These are phyloP conservation scores for Lacanobia wlatinum DNA, from an alignment of 2,888 invertebrate genomes.

Conservation along the genomic window DNA sequence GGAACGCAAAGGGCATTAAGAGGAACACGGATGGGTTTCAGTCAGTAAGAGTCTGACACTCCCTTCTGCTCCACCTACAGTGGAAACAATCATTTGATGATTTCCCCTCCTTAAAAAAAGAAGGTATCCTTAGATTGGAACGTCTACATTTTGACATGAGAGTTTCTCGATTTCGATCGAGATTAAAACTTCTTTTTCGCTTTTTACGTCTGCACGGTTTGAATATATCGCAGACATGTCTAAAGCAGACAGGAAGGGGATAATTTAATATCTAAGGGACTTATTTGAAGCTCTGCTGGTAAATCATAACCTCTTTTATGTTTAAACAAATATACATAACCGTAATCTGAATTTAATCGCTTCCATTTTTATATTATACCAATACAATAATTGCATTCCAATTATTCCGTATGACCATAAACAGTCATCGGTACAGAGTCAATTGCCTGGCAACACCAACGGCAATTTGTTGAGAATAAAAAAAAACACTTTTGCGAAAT, in stretches of 20 bases:
- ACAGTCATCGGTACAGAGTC: constrained; percentile 19
- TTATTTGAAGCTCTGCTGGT: background rate
- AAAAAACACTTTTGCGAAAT: constrained; percentile 49
- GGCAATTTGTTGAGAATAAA: constrained; percentile 44
- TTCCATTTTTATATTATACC: constrained; percentile 9
- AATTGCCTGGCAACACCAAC: constrained; percentile 38
- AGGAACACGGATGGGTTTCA: no score
- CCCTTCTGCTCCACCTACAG: no score
- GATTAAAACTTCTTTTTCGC: constrained; percentile 13
- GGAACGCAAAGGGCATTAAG: no score
- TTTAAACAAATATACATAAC: constrained; percentile 1
- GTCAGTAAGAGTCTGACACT: no score
- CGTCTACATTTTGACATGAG: constrained; percentile 2
- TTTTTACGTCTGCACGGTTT: constrained; percentile 9
- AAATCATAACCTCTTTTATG: background rate
- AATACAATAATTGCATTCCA: constrained; percentile 16
- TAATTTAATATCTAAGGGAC: background rate
- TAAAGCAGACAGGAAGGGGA: background rate
- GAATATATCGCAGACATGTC: constrained; percentile 7
- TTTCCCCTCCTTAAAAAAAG: no score
- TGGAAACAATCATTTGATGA: no score
- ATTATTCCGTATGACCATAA: constrained; percentile 35
- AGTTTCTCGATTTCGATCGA: background rate
- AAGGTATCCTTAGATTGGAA: background rate
- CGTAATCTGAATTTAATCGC: constrained; percentile 13